Evolutionary conservation across 2,113 vertebrate genomes (phyloP).

Genomic region (Phalacrocorax aristotelis): DNA sequence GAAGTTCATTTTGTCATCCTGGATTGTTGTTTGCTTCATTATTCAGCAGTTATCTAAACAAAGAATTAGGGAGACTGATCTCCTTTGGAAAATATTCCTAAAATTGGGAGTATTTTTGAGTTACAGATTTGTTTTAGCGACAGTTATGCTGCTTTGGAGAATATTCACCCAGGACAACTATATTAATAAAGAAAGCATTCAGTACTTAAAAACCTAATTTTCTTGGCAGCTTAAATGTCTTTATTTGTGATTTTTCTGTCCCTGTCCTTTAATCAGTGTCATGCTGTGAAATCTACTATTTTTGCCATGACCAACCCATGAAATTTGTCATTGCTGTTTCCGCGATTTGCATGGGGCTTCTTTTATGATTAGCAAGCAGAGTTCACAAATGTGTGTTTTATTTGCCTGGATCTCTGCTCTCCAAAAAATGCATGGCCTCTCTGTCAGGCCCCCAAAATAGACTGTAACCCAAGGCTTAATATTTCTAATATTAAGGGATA

Average conservation of each 20-base stretch:
- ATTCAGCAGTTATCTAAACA: background rate
- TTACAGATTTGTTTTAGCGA: background rate
- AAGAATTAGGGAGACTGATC: background rate
- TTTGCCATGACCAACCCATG: slow-evolving; percentile 71
- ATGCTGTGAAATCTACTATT: slow-evolving; percentile 72
- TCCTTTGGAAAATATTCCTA: background rate
- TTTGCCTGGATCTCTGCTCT: background rate
- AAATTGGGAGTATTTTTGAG: background rate
- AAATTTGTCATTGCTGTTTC: slow-evolving; percentile 68
- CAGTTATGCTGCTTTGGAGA: slow-evolving; percentile 5
- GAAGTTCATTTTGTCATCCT: background rate
- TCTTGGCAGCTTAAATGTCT: slow-evolving; percentile 57
- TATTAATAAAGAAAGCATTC: background rate
- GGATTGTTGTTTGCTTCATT: background rate
- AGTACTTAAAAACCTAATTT: slow-evolving; percentile 9
- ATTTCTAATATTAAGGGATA: background rate
- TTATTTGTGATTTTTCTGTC: slow-evolving; percentile 57
- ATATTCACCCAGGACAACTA: background rate
- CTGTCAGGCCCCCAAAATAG: background rate
- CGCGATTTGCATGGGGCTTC: slow-evolving; percentile 56
- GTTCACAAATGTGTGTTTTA: background rate
- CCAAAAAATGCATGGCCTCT: background rate
- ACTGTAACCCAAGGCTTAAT: background rate
- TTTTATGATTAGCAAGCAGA: slow-evolving; percentile 2
- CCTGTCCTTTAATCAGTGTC: slow-evolving; percentile 59